Percentiles rank a stretch among this genome's conserved stretches.
These are phyloP conservation scores for Cryptotermes secundus DNA, from an alignment of 1,140 invertebrate genomes.

Conservation along the genomic window DNA sequence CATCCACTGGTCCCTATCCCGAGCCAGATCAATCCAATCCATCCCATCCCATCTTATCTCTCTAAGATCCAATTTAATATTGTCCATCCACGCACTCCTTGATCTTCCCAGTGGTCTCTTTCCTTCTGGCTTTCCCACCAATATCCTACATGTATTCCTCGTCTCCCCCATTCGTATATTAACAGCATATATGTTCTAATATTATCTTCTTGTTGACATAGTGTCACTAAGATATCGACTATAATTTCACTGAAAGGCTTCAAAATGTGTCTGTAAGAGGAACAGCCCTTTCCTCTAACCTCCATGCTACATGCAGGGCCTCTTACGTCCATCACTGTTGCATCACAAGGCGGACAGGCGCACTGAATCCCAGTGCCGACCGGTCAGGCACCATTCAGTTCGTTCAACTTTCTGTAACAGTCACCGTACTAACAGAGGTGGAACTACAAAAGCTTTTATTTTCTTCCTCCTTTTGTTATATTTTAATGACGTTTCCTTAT, in stretches of 20 bases:
- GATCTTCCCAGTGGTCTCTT: too few species aligned
- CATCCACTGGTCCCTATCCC: too few species aligned
- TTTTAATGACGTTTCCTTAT: not conserved
- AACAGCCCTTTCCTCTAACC: not conserved
- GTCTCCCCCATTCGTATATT: too few species aligned
- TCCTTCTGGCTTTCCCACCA: too few species aligned
- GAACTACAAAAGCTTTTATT: not conserved
- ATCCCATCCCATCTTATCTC: too few species aligned
- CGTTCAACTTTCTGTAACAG: constrained; percentile 2
- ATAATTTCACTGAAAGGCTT: not conserved
- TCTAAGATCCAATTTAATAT: too few species aligned
- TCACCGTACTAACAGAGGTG: not conserved
- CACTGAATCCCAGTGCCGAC: not conserved
- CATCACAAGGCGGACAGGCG: not conserved
- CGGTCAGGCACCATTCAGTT: not conserved
- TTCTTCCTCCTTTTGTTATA: not conserved
- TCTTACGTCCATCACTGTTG: not conserved
- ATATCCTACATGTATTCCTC: too few species aligned
- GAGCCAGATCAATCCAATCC: too few species aligned
- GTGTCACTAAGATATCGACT: too few species aligned
- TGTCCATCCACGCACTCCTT: too few species aligned
- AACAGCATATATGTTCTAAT: too few species aligned
- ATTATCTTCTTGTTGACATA: too few species aligned
- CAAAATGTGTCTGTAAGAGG: not conserved
- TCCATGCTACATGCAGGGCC: not conserved